A percentile compares a stretch with the other conserved stretches of the same genome.
phyloP scores from a whole-genome alignment of 2,113 vertebrate genomes.

The Neomonachus schauinslandi region DNA sequence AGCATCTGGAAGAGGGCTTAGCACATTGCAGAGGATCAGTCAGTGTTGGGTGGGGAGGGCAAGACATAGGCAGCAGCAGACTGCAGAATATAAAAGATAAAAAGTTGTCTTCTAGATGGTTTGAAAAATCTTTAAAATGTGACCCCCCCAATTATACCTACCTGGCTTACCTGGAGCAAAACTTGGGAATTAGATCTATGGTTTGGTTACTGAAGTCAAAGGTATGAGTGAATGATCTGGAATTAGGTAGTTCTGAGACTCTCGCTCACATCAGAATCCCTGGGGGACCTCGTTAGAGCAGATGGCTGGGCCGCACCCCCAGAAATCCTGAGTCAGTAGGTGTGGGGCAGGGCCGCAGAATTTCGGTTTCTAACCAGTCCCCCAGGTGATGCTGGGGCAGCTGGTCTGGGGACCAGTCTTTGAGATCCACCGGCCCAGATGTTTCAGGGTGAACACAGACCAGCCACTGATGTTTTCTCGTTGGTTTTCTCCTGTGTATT shows the following conservation, averaged over 20 bases:
- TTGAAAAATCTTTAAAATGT: constrained; percentile 7
- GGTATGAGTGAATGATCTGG: not conserved
- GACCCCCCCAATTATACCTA: not conserved
- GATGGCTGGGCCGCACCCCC: not conserved
- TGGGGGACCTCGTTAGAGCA: not conserved
- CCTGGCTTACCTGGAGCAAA: not conserved
- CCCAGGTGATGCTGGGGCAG: not conserved
- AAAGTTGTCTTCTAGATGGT: not conserved
- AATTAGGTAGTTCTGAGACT: not conserved
- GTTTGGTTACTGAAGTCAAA: not conserved
- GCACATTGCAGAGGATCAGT: not conserved
- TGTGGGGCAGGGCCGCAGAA: not conserved
- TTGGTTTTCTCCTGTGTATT: not conserved
- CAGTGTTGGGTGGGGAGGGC: not conserved
- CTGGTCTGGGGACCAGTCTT: not conserved
- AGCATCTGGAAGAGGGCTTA: not conserved
- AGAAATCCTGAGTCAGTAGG: not conserved
- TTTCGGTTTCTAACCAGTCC: not conserved
- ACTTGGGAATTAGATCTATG: not conserved
- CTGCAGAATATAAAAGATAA: not conserved
- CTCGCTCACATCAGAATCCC: not conserved
- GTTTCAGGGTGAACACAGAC: not conserved
- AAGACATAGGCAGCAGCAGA: not conserved
- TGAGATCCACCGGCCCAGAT: not conserved
- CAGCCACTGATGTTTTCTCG: not conserved